Evolutionary conservation across 2,113 vertebrate species (phyloP), one percentile per base, ranked within the genome.

Genomic region (Hiodon alosoides): DNA sequence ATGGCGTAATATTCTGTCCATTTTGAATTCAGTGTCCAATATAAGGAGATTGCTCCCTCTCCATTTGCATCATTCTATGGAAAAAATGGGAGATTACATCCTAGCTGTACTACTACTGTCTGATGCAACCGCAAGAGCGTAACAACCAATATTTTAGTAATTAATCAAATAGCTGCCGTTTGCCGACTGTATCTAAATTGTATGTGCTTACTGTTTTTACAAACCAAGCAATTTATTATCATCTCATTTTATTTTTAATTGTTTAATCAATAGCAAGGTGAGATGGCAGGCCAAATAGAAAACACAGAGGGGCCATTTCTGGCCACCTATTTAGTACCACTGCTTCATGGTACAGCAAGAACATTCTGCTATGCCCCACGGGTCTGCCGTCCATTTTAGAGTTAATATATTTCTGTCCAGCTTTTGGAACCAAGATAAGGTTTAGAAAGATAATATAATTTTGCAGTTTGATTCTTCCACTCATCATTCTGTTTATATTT

Each of bases 391-490:
- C 70, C 17, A 4, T 72, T 51, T 53, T 51, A 4, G 16, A 65
- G 5, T 74, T 54, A 64, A 61, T 59, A 75, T 50, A 65, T 46
- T 10, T 68, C 48, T 53, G 7, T 75, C 72, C 46, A 55, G 16
- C 67, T 62, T 69, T 59, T 11, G 47, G 48, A 69, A 51, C 69
- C 65, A 69, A 64, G 53, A 14, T 31, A 48, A 53, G 58, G 52
- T 46, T 64, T 69, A 16, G 50, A 69, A 65, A 76, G 59, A 77
- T 72, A 80, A 77, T 70, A 66, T 53, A 76, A 57, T 79, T 78
- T 76, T 78, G 71, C 17, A 51, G 71, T 67, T 64, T 79, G 78
- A 75, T 70, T 80, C 61, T 16, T 57, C 72, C 57, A 66, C 52
- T 69, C 48, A n/a, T 69, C 72, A 51, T 76, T 77, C 60, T 64